Evolutionary conservation across 2,113 vertebrate genomes (phyloP).

Genomic region (Natator depressus): DNA sequence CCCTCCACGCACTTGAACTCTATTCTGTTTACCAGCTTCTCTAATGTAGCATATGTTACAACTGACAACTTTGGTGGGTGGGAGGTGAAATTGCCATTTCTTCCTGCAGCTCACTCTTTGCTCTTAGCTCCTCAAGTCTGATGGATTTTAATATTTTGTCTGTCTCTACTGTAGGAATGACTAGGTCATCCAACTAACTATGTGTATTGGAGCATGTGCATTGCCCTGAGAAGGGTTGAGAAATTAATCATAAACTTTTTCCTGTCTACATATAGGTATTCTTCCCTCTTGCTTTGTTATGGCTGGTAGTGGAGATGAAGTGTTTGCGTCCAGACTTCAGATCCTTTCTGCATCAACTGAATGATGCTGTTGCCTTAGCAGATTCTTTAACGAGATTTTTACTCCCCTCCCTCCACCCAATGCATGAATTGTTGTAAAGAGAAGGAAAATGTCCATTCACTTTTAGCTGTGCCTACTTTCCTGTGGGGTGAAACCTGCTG

Average conservation of each 20-base stretch:
- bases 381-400: neutral
- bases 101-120: neutral
- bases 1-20: neutral
- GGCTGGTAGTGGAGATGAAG: neutral
- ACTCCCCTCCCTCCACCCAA: neutral
- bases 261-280: neutral
- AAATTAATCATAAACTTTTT: neutral
- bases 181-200: neutral
- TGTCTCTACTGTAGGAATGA: neutral
- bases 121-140: neutral
- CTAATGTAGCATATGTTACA: neutral
- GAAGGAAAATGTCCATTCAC: neutral
- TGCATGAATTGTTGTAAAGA: neutral
- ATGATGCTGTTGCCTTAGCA: neutral
- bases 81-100: neutral
- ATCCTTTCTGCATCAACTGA: neutral
- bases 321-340: neutral
- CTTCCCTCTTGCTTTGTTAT: neutral
- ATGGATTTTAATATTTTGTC: neutral
- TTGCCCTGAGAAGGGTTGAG: neutral
- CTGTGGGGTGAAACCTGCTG: neutral
- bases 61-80: neutral
- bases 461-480: neutral
- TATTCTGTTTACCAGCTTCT: neutral
- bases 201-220: neutral